phyloP scores from a whole-genome alignment of 2,797 vertebrate genomes.

The Toxotes lorentzi region DNA sequence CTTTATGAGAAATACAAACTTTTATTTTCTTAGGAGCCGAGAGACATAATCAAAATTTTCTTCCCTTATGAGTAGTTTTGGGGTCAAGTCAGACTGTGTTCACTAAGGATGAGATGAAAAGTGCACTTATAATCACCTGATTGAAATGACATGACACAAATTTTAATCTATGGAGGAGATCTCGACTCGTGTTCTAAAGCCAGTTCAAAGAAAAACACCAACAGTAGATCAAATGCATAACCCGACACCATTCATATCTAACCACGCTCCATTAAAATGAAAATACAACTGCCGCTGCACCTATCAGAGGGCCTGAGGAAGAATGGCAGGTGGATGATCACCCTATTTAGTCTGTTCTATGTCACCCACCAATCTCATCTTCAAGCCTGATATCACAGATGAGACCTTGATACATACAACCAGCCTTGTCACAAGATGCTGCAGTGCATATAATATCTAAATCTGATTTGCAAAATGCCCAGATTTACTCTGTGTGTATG shows the following conservation, averaged over 20 bases:
- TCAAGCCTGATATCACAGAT: conserved; percentile 45
- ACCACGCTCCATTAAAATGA: conserved; percentile 37
- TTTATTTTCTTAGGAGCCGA: conserved; percentile 38
- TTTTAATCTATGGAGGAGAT: conserved; percentile 25
- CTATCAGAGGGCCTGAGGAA: conserved; percentile 15
- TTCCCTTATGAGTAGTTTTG: conserved; percentile 28
- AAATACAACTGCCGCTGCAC: conserved; percentile 16
- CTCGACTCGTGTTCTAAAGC: conserved; percentile 6
- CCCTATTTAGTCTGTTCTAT: conserved; percentile 36
- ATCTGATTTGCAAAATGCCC: conserved; percentile 61
- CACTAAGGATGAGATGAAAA: conserved; percentile 38
- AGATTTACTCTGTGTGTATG: conserved; percentile 29
- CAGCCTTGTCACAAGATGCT: conserved; percentile 39
- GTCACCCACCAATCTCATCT: conserved; percentile 34
- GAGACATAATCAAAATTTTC: conserved; percentile 45
- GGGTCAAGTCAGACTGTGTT: conserved; percentile 29
- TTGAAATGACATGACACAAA: conserved; percentile 30
- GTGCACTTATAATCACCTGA: conserved; percentile 31
- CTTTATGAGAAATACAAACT: conserved; percentile 48
- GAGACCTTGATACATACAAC: conserved; percentile 53
- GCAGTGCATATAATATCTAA: conserved; percentile 49
- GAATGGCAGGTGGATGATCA: conserved; percentile 52
- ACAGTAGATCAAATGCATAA: conserved; percentile 30
- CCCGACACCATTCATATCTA: conserved; percentile 27
- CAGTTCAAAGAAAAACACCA: conserved; percentile 32